Conservation (phyloP, 1,140 invertebrate species). For the Euschistus heros region DNA sequence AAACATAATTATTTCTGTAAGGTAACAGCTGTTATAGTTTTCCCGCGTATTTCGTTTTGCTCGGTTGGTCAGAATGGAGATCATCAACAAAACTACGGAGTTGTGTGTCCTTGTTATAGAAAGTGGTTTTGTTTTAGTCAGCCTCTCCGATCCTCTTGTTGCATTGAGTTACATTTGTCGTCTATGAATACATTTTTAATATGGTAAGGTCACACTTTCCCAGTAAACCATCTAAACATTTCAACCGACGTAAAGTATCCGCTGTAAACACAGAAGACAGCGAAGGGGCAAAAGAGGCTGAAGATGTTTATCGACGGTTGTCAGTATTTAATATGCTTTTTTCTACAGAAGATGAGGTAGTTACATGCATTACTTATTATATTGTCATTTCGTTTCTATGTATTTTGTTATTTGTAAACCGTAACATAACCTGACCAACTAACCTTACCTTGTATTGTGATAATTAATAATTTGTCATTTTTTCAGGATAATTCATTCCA, state of each 20-base stretch:
- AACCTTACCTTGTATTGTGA: constrained; percentile 16
- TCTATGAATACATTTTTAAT: constrained; percentile 29
- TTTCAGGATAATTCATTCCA: constrained; percentile 34
- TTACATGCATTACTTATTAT: constrained; percentile 5
- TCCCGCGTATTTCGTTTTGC: constrained; percentile 15
- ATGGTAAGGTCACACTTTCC: constrained; percentile 65
- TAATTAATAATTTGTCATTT: constrained; percentile 15
- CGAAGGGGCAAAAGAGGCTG: constrained; percentile 41
- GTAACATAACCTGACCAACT: constrained; percentile 12
- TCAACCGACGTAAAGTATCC: constrained; percentile 60
- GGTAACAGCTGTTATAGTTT: constrained; percentile 11
- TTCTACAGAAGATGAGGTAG: constrained; percentile 39
- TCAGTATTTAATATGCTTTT: constrained; percentile 37
- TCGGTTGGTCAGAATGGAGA: constrained; percentile 5
- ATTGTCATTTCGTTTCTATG: not conserved
- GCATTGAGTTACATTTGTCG: no score
- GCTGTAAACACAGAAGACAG: constrained; percentile 33
- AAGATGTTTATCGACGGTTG: constrained; percentile 42
- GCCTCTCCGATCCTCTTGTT: no score
- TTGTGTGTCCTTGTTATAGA: constrained; percentile 19
- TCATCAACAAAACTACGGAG: constrained; percentile 15
- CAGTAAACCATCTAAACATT: constrained; percentile 71
- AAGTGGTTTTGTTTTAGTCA: constrained; percentile 1
- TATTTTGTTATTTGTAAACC: not conserved
- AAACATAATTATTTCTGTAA: no score